Evolutionary conservation across 2,797 vertebrate genomes (phyloP).

Genomic region (Hypotaenidia okinawae): DNA sequence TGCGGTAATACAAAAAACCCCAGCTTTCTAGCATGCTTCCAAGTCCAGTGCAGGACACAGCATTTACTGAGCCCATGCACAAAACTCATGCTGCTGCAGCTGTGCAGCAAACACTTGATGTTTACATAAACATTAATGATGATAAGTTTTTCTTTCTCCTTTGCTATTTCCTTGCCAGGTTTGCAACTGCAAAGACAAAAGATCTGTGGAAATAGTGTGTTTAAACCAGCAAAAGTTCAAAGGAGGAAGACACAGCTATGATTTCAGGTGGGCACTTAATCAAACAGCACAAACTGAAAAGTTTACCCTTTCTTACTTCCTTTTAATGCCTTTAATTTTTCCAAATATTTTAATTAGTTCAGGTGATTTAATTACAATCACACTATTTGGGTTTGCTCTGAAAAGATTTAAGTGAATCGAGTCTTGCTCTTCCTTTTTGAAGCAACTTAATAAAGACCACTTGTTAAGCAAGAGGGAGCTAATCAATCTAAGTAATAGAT

Average conservation of each 20-base stretch:
- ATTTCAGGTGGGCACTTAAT: neutral
- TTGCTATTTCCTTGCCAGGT: neutral
- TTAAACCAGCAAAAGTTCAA: neutral
- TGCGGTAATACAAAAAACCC: neutral
- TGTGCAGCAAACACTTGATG: neutral
- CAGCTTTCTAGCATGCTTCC: neutral
- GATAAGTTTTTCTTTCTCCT: neutral
- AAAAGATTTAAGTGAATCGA: neutral
- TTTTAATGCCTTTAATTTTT: neutral
- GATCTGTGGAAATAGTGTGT: neutral
- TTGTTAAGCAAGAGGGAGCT: neutral
- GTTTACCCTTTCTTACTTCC: neutral
- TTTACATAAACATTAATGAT: neutral
- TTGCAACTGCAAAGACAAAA: neutral
- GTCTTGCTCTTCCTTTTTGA: neutral
- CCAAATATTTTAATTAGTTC: neutral
- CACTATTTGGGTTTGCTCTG: neutral
- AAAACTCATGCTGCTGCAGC: neutral
- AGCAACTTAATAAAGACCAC: neutral
- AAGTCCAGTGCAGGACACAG: neutral
- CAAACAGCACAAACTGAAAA: neutral
- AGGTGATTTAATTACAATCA: neutral
- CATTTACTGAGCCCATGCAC: neutral
- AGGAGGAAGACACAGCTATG: neutral
- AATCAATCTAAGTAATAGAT: neutral